These are phyloP conservation scores for Hirundo rustica DNA, from an alignment of 2,797 vertebrate species.

Conservation along the genomic window DNA sequence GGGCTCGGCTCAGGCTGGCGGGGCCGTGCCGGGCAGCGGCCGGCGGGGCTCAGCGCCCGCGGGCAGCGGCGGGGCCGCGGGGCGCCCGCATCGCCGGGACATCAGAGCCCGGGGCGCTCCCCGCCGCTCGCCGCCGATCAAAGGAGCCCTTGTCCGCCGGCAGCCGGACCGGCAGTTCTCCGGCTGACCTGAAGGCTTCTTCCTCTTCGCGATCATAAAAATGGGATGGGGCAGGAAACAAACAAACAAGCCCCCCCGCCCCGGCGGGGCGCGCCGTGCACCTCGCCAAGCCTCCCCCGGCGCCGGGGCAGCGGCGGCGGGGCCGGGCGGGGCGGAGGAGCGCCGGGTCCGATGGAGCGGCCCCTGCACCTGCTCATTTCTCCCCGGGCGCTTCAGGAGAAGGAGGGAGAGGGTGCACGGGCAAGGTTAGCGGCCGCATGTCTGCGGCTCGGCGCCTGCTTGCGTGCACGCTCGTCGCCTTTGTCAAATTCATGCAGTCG, in stretches of 20 bases:
- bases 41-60: background rate
- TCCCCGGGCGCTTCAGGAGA: background rate
- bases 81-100: background rate
- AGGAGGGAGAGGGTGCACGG: background rate
- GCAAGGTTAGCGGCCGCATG: background rate
- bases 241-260: background rate
- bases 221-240: slow-evolving; percentile 15
- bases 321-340: background rate
- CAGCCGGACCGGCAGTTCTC: slow-evolving; percentile 39
- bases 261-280: background rate
- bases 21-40: background rate
- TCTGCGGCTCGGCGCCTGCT: background rate
- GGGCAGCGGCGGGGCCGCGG: background rate
- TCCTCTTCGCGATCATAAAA: slow-evolving; percentile 27
- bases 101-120: background rate
- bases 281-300: background rate
- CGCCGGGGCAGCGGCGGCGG: background rate
- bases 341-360: background rate
- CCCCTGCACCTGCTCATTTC: background rate
- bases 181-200: slow-evolving; percentile 66
- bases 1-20: background rate
- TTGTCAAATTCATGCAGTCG: background rate
- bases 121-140: background rate
- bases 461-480: background rate
- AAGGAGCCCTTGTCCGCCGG: background rate